phyloP scores from a whole-genome alignment of 2,797 vertebrate species.

The Lerista edwardsae region DNA sequence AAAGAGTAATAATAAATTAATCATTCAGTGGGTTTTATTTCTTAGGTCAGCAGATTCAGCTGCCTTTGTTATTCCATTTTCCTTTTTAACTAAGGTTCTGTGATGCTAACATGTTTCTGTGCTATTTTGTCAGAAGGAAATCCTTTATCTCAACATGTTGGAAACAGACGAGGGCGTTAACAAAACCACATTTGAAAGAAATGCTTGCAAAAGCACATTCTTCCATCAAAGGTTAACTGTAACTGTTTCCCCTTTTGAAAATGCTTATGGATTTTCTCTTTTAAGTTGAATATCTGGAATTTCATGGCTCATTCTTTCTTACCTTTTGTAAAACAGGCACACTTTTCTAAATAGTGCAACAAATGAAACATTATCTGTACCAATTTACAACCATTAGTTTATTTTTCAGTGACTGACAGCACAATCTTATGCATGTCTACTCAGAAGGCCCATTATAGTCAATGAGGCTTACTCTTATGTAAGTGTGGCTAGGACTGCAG shows the following conservation, averaged over 20 bases:
- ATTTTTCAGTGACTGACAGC: not conserved
- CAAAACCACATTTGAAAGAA: not conserved
- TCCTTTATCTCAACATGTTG: not conserved
- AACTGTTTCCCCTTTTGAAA: not conserved
- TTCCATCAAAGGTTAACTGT: not conserved
- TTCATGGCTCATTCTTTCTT: not conserved
- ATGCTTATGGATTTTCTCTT: not conserved
- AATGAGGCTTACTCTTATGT: too few relatives aligned
- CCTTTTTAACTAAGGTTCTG: not conserved
- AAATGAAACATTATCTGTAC: not conserved
- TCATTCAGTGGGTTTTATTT: not conserved
- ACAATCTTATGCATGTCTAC: too few relatives aligned
- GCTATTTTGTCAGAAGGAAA: not conserved
- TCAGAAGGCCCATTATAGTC: too few relatives aligned
- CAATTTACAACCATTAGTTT: not conserved
- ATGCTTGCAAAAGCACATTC: not conserved
- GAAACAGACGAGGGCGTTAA: not conserved
- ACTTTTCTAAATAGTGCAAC: not conserved
- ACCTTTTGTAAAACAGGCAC: not conserved
- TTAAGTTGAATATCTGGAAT: not conserved
- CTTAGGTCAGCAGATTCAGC: too few relatives aligned
- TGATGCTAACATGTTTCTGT: not conserved
- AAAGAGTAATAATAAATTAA: not conserved
- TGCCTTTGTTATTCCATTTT: not conserved
- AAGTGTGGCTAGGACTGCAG: too few relatives aligned